Percentiles rank a stretch among this genome's conserved stretches.
Conservation (phyloP, 2,888 invertebrate species). For the Horisme vitalbata region DNA sequence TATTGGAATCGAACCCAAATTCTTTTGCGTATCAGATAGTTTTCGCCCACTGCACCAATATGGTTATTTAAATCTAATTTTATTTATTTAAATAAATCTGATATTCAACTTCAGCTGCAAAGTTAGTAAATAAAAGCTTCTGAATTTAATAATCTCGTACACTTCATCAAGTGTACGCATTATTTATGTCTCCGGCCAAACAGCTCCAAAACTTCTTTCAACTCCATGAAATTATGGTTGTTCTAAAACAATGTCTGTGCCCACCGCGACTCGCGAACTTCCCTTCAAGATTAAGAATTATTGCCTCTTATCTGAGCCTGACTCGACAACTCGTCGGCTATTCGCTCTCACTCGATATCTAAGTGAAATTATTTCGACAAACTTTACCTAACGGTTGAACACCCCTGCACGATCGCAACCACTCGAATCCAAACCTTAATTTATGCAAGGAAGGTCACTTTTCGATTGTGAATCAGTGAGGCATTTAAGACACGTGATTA, state of each 20-base stretch:
- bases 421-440: conserved; percentile 45
- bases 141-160: conserved; percentile 5
- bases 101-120: not conserved
- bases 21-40: too few species aligned
- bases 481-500: conserved; percentile 73
- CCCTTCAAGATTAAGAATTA: conserved; percentile 72
- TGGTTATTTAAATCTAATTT: too few species aligned
- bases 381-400: conserved; percentile 68
- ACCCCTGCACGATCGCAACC: conserved; percentile 42
- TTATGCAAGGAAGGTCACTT: conserved; percentile 41
- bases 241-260: conserved; percentile 55
- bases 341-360: conserved; percentile 67
- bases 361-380: conserved; percentile 75
- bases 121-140: conserved; percentile 6
- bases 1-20: too few species aligned
- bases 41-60: too few species aligned
- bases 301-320: conserved; percentile 69
- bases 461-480: conserved; percentile 30
- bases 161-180: conserved; percentile 28
- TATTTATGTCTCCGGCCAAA: conserved; percentile 34
- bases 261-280: conserved; percentile 42
- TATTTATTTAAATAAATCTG: not conserved
- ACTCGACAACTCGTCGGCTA: conserved; percentile 71
- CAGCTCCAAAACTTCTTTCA: conserved; percentile 46
- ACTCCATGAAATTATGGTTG: conserved; percentile 55